Evolutionary conservation across 2,888 invertebrate genomes (phyloP).

Genomic region (Parelbella ahira): DNA sequence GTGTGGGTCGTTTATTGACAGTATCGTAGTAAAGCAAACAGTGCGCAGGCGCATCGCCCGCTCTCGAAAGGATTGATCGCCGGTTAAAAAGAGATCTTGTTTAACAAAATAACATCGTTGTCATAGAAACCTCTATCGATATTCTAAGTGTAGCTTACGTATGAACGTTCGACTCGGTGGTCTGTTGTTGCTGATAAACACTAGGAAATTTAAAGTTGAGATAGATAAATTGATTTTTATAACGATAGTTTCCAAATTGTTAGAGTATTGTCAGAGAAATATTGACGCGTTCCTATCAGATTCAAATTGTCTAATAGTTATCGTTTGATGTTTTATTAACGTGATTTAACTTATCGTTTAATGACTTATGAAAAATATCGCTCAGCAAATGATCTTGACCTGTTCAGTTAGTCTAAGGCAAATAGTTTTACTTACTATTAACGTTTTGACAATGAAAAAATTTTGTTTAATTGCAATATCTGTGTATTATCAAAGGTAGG

Average conservation of each 20-base stretch:
- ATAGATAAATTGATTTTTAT: slow-evolving; percentile 28
- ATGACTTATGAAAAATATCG: too few relatives aligned
- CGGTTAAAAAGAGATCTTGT: slow-evolving; percentile 50
- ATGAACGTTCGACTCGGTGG: slow-evolving; percentile 42
- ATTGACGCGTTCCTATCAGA: too few relatives aligned
- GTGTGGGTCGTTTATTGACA: slow-evolving; percentile 38
- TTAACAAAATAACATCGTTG: slow-evolving; percentile 55
- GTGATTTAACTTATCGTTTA: too few relatives aligned
- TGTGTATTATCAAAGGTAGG: too few relatives aligned
- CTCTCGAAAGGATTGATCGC: slow-evolving; percentile 42
- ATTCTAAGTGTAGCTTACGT: slow-evolving; percentile 33
- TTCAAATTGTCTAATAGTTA: too few relatives aligned
- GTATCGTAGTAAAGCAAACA: slow-evolving; percentile 37
- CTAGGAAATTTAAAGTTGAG: slow-evolving; percentile 31
- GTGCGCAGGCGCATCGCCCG: slow-evolving; percentile 28
- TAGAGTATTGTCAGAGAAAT: too few relatives aligned
- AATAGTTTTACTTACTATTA: too few relatives aligned
- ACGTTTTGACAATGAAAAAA: too few relatives aligned
- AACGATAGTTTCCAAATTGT: slow-evolving; percentile 17
- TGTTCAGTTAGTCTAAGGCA: too few relatives aligned
- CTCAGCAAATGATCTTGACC: too few relatives aligned
- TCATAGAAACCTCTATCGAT: slow-evolving; percentile 44
- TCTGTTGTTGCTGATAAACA: slow-evolving; percentile 55
- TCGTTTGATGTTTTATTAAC: too few relatives aligned
- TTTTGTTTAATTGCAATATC: too few relatives aligned